phyloP scores from a whole-genome alignment of 2,113 vertebrate species.

The Colaptes auratus region DNA sequence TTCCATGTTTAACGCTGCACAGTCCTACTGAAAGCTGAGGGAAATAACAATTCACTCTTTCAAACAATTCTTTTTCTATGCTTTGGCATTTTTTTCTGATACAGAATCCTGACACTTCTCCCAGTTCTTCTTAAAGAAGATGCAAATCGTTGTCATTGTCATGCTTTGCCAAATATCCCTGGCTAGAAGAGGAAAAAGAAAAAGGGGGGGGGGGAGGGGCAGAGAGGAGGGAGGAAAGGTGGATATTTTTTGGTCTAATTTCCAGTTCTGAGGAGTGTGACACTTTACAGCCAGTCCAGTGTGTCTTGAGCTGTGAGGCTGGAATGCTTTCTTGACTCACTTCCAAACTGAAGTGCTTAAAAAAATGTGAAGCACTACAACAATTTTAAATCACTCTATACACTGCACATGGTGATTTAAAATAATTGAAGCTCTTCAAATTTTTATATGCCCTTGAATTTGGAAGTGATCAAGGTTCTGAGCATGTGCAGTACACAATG shows the following conservation, averaged over 20 bases:
- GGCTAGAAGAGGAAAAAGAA: neutral
- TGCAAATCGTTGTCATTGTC: neutral
- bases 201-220: neutral
- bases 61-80: neutral
- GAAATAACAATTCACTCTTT: neutral
- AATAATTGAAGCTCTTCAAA: slow-evolving; percentile 85
- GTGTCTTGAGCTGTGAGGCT: slow-evolving; percentile 40
- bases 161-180: neutral
- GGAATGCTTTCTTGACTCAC: slow-evolving; percentile 73
- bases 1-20: neutral
- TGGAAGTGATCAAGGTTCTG: slow-evolving; percentile 74
- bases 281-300: slow-evolving; percentile 54
- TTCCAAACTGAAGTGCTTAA: slow-evolving; percentile 78
- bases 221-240: neutral
- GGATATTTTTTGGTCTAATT: neutral
- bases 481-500: slow-evolving; percentile 75
- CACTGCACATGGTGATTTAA: slow-evolving; percentile 78
- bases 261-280: neutral
- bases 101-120: neutral
- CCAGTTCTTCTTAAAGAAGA: neutral
- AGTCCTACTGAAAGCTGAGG: neutral
- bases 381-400: slow-evolving; percentile 80
- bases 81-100: neutral
- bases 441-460: slow-evolving; percentile 83
- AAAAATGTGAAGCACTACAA: slow-evolving; percentile 82